Conservation (phyloP, 1,140 invertebrate genomes). For the Diachasma alloeum region DNA sequence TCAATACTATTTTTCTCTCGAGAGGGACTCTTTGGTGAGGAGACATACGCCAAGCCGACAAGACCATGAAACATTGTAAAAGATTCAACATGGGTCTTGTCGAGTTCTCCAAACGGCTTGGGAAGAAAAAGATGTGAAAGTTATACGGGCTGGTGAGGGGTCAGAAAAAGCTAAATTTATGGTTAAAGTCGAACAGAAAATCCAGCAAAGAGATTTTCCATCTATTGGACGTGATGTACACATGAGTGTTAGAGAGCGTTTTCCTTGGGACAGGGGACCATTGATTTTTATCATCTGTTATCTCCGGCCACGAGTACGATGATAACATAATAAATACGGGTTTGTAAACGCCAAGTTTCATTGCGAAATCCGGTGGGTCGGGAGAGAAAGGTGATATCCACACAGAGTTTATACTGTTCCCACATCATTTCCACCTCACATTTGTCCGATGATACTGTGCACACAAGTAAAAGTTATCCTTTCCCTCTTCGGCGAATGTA, state of each 20-base stretch:
- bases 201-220: neutral
- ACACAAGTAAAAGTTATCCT: neutral
- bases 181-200: neutral
- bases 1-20: neutral
- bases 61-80: conserved; percentile 11
- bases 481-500: neutral
- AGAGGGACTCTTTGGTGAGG: neutral
- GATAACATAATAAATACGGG: neutral
- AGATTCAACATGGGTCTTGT: neutral
- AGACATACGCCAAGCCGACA: neutral
- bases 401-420: conserved; percentile 3
- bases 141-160: neutral
- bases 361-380: neutral
- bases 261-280: neutral
- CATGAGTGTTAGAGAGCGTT: neutral
- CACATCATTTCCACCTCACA: neutral
- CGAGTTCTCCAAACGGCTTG: neutral
- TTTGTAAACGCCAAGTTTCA: neutral
- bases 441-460: neutral
- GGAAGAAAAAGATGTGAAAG: neutral
- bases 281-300: neutral
- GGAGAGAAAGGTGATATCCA: neutral
- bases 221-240: neutral
- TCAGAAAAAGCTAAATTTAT: neutral
- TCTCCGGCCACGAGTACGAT: neutral